Evolutionary conservation across 37 sponge, comb jelly and placozoan species (phyloP), one percentile per base, ranked within the genome.

Genomic region (Dysidea cf. avara): DNA sequence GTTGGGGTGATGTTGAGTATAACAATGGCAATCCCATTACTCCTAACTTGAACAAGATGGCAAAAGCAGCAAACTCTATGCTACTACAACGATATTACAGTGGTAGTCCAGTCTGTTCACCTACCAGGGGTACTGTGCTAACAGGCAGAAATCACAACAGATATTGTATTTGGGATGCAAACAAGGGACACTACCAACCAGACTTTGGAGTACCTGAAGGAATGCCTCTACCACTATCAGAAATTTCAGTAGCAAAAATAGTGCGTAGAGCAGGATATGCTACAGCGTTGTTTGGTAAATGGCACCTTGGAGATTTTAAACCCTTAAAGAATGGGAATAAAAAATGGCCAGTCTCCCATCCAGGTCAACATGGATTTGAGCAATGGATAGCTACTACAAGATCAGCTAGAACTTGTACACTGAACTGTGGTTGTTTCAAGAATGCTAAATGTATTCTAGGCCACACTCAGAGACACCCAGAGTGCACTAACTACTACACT

Each of bases 301-400:
- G 87, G 87, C 79, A 78, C 38, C 80, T 79, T 21, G 80, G 87
- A n/a, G 87, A n/a, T n/a, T n/a, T n/a, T n/a, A n/a, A n/a, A n/a
- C n/a, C n/a, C n/a, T n/a, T n/a, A n/a, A n/a, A n/a, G 0, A 57
- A 39, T 22, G 86, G 86, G n/a, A 78, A 85, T 40, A 31, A 36
- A 22, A 85, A 85, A 33, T 85, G 86, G 86, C 79, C 79, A 17
- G 86, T 85, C 2, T 78, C 80, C 21, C 74, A 78, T 31, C 86
- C 86, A 18, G 86, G 79, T 12, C 70, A 66, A 61, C 79, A 85
- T 53, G 86, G 86, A 9, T 85, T 85, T 39, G 75, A 79, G 17
- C 64, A 71, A 22, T 85, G 86, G 84, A 59, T 55, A 56, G 68
- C 69, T 47, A 68, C 68, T 12, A 47, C 32, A 29, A 33, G 86